Evolutionary conservation across 2,797 vertebrate genomes (phyloP).

Genomic region (Leptatherina wallacei): DNA sequence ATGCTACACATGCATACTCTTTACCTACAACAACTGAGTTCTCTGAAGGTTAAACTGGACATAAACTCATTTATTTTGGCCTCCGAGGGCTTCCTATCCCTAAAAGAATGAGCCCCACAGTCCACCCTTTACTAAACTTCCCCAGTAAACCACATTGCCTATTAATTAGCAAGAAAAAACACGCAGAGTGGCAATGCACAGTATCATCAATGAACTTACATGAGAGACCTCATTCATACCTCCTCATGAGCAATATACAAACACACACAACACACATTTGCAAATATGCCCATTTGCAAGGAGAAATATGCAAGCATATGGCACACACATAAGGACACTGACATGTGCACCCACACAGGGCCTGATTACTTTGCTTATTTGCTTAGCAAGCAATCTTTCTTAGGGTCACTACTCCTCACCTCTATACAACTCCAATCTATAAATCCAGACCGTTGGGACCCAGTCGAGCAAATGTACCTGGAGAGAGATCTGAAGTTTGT

Average conservation of each 20-base stretch:
- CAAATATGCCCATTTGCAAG: slow-evolving; percentile 1
- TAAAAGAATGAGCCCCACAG: slow-evolving; percentile 76
- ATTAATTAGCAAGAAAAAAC: slow-evolving; percentile 78
- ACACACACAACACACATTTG: slow-evolving; percentile 9
- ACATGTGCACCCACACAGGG: slow-evolving; percentile 21
- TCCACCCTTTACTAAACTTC: slow-evolving; percentile 78
- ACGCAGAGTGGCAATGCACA: slow-evolving; percentile 74
- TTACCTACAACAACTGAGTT: slow-evolving; percentile 63
- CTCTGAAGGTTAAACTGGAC: slow-evolving; percentile 80
- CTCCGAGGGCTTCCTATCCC: slow-evolving; percentile 56
- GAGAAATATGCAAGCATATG: slow-evolving; percentile 14
- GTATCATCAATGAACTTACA: slow-evolving; percentile 73
- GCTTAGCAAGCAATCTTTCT: slow-evolving; percentile 72
- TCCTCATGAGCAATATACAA: slow-evolving; percentile 18
- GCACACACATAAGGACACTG: slow-evolving; percentile 17
- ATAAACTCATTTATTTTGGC: slow-evolving; percentile 75
- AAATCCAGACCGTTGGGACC: slow-evolving; percentile 50
- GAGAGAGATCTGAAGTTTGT: slow-evolving; percentile 55
- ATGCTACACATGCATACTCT: slow-evolving; percentile 38
- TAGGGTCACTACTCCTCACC: slow-evolving; percentile 63
- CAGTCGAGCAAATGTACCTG: slow-evolving; percentile 47
- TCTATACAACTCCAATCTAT: slow-evolving; percentile 65
- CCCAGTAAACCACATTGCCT: slow-evolving; percentile 76
- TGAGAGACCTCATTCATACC: slow-evolving; percentile 42
- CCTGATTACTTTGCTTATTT: slow-evolving; percentile 73